Evolutionary conservation across 2,113 vertebrate species (phyloP).

Genomic region (Sorex araneus): DNA sequence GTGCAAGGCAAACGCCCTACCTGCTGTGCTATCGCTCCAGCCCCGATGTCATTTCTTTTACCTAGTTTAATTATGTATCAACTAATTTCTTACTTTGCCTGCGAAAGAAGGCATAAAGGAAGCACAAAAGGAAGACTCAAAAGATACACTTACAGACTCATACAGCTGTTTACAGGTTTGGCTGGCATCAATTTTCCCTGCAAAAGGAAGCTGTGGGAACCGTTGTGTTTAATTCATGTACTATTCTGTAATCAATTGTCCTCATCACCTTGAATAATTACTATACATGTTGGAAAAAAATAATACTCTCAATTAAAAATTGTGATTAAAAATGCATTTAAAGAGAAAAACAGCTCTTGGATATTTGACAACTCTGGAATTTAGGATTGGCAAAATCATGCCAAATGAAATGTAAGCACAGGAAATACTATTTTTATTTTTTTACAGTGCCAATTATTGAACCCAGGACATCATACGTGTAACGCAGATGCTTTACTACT

Average conservation of each 20-base stretch:
- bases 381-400: constrained; percentile 45
- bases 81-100: constrained; percentile 61
- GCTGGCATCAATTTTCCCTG: constrained; percentile 94
- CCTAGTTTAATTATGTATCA: constrained; percentile 27
- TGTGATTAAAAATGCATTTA: background rate
- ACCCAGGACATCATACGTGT: too few relatives aligned
- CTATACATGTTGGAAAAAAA: constrained; percentile 86
- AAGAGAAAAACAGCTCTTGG: background rate
- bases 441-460: background rate
- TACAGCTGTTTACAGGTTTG: constrained; percentile 98
- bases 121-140: constrained; percentile 47
- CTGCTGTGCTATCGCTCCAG: too few relatives aligned
- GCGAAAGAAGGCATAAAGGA: constrained; percentile 57
- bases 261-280: constrained; percentile 97
- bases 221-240: constrained; percentile 96
- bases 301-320: constrained; percentile 26
- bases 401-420: constrained; percentile 22
- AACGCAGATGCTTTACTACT: too few relatives aligned
- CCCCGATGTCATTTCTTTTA: too few relatives aligned
- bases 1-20: too few relatives aligned
- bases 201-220: constrained; percentile 98
- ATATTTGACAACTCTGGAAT: constrained; percentile 53
- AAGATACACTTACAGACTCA: constrained; percentile 93
- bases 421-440: constrained; percentile 26
- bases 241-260: constrained; percentile 97